A percentile compares a stretch with the other conserved stretches of the same genome.
phyloP scores from a whole-genome alignment of 1,140 invertebrate species.

The Cotesia vestalis region DNA sequence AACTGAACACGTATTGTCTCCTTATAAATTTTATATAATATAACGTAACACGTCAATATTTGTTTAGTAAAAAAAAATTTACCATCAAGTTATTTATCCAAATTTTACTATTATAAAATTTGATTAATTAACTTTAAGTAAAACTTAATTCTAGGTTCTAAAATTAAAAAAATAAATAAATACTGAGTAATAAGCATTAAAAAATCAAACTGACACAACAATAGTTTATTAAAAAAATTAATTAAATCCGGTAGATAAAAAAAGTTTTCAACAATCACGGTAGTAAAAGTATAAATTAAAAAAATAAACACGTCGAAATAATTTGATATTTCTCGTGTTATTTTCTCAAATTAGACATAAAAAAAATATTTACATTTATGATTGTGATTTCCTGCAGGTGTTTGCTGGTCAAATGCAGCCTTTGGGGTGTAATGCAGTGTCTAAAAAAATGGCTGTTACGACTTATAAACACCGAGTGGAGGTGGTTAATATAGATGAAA shows the following conservation, averaged over 20 bases:
- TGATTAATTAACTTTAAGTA: no score
- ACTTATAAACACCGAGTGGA: conserved; percentile 9
- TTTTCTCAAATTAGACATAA: conserved; percentile 54
- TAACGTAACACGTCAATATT: no score
- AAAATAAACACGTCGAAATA: background rate
- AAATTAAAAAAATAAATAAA: no score
- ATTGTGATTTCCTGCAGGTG: conserved; percentile 67
- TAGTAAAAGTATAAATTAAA: background rate
- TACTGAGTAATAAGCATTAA: no score
- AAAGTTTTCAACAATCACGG: background rate
- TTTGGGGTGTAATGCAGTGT: conserved; percentile 18
- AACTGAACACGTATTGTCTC: no score
- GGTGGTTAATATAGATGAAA: conserved; percentile 33
- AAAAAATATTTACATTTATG: conserved; percentile 66
- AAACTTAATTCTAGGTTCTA: no score
- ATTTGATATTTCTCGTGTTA: background rate
- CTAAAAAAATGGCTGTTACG: conserved; percentile 29
- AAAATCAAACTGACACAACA: no score
- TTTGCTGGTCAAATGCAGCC: conserved; percentile 37
- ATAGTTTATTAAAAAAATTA: no score
- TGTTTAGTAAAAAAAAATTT: no score
- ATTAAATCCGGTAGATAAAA: background rate
- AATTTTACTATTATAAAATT: no score
- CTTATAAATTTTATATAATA: no score
- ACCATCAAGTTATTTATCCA: no score